These are phyloP conservation scores for Resseliella maxima DNA, from an alignment of 2,888 invertebrate species.

Conservation along the genomic window DNA sequence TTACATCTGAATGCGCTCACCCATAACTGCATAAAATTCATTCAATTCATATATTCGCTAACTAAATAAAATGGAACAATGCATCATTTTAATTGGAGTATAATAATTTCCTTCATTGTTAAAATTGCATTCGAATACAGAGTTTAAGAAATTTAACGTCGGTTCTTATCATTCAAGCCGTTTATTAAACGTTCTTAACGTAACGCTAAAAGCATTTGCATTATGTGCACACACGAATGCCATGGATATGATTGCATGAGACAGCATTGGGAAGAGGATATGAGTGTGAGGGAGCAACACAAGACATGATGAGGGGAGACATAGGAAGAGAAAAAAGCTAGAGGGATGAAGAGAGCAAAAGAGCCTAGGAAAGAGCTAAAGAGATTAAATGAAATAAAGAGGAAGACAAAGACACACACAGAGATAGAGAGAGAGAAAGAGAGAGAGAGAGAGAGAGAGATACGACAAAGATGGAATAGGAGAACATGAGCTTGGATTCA, in stretches of 20 bases:
- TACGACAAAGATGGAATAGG: no score
- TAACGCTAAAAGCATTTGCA: not conserved
- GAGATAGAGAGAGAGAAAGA: no score
- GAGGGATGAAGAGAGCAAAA: no score
- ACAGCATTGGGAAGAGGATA: no score
- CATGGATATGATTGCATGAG: not conserved
- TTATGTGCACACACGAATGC: conserved; percentile 1
- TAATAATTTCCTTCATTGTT: conserved; percentile 33
- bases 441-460: no score
- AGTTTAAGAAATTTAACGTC: conserved; percentile 8
- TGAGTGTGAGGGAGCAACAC: not conserved
- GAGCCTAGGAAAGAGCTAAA: no score
- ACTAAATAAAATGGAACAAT: conserved; percentile 24
- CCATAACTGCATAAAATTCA: not conserved
- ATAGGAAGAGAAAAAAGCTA: no score
- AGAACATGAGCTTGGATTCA: not conserved
- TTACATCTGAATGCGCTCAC: not conserved
- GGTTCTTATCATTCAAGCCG: conserved; percentile 20
- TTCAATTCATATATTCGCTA: not conserved
- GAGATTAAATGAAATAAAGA: no score
- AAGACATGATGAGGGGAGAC: no score
- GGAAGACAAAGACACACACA: no score
- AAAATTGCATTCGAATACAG: not conserved
- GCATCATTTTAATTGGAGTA: conserved; percentile 25
- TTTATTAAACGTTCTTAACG: conserved; percentile 17